A percentile compares a stretch with the other conserved stretches of the same genome.
These are phyloP conservation scores for Brachionus sp. DNA, from an alignment of 1,140 invertebrate species.

Conservation along the genomic window DNA sequence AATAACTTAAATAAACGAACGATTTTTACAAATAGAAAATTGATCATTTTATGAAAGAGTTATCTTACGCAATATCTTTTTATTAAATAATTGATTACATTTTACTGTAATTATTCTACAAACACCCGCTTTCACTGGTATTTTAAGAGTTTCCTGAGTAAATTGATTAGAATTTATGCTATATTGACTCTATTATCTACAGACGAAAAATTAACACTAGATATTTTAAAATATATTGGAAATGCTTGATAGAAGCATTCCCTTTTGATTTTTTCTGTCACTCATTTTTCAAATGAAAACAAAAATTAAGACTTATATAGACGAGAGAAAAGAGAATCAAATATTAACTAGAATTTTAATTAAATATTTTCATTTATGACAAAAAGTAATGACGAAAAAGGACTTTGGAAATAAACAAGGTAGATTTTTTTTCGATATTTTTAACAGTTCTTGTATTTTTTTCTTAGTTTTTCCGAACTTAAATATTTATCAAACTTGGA, in stretches of 20 bases:
- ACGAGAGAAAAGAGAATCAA: not conserved
- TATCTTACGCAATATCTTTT: not conserved
- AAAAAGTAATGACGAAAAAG: not conserved
- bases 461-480: not conserved
- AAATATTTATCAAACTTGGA: not conserved
- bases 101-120: too few species aligned
- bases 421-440: not conserved
- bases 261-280: not conserved
- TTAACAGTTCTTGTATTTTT: not conserved
- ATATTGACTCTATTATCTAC: too few species aligned
- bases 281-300: not conserved
- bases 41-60: not conserved
- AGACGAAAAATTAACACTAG: too few species aligned
- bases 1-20: not conserved
- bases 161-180: too few species aligned
- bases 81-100: too few species aligned
- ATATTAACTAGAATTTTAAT: conserved; percentile 7
- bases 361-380: not conserved
- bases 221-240: not conserved
- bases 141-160: too few species aligned
- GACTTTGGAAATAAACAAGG: conserved; percentile 1
- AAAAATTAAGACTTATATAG: not conserved
- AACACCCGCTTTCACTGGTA: too few species aligned
- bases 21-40: not conserved
- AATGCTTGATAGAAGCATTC: not conserved